Evolutionary conservation across 2,888 invertebrate genomes (phyloP).

Genomic region (Drosophila infuscata): DNA sequence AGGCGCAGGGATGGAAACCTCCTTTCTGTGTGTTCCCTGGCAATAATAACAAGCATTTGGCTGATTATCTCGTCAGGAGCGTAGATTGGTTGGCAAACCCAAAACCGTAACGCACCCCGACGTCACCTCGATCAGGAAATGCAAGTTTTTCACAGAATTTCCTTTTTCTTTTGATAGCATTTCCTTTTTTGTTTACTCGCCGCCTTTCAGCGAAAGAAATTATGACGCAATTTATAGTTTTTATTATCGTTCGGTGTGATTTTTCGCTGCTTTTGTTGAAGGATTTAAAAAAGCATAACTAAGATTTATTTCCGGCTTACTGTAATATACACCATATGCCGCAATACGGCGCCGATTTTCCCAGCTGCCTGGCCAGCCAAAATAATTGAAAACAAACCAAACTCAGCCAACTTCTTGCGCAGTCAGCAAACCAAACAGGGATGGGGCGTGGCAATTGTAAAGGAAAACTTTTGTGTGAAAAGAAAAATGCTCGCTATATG

Average conservation of each 20-base stretch:
- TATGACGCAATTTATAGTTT: slow-evolving; percentile 80
- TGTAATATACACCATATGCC: slow-evolving; percentile 70
- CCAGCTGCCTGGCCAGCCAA: slow-evolving; percentile 57
- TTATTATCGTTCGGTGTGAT: slow-evolving; percentile 45
- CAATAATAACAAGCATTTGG: slow-evolving; percentile 51
- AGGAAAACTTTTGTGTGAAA: slow-evolving; percentile 41
- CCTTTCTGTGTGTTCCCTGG: slow-evolving; percentile 24
- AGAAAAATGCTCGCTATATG: slow-evolving; percentile 10
- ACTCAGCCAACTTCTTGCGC: slow-evolving; percentile 30
- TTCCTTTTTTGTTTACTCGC: slow-evolving; percentile 40
- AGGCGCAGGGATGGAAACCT: not conserved
- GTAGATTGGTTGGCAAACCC: no score
- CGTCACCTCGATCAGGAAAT: slow-evolving; percentile 41
- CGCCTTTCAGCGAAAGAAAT: slow-evolving; percentile 62
- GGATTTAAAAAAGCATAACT: slow-evolving; percentile 71
- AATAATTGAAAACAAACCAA: slow-evolving; percentile 5
- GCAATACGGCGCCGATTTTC: slow-evolving; percentile 40
- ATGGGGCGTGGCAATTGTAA: not conserved
- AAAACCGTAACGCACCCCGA: not conserved
- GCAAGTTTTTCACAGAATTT: slow-evolving; percentile 59
- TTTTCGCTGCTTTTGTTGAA: slow-evolving; percentile 54
- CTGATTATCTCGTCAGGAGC: slow-evolving; percentile 59
- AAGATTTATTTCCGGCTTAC: slow-evolving; percentile 80
- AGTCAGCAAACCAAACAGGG: slow-evolving; percentile 21
- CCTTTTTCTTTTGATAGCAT: not conserved